phyloP scores from a whole-genome alignment of 2,113 vertebrate genomes.

The Phylloscopus trochilus region DNA sequence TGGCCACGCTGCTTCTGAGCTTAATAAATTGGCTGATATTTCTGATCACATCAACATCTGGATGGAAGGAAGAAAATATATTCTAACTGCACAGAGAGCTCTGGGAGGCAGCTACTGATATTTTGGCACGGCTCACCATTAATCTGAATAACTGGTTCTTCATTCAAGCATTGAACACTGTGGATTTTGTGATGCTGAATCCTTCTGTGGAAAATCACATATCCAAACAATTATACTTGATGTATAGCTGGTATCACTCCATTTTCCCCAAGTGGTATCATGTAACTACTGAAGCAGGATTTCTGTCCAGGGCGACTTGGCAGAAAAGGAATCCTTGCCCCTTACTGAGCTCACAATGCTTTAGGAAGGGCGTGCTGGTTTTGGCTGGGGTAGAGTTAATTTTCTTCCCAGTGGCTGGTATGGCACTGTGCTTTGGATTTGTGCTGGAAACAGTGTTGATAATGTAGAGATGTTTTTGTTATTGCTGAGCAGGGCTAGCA shows the following conservation, averaged over 20 bases:
- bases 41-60: conserved; percentile 20
- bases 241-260: neutral
- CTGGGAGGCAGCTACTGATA: neutral
- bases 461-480: neutral
- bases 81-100: neutral
- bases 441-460: neutral
- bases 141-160: neutral
- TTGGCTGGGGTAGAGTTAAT: neutral
- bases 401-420: neutral
- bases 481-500: neutral
- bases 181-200: neutral
- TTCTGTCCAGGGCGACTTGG: neutral
- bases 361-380: neutral
- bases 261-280: neutral
- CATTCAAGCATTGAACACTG: neutral
- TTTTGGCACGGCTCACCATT: neutral
- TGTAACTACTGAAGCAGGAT: neutral
- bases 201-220: neutral
- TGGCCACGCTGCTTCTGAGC: neutral
- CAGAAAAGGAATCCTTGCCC: neutral
- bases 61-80: conserved; percentile 10
- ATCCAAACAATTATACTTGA: neutral
- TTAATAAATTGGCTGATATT: neutral
- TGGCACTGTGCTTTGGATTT: neutral
- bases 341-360: neutral